A percentile compares a stretch with the other conserved stretches of the same genome.
phyloP scores from a whole-genome alignment of 2,797 vertebrate genomes.

The Amblyopsis hoosieri region DNA sequence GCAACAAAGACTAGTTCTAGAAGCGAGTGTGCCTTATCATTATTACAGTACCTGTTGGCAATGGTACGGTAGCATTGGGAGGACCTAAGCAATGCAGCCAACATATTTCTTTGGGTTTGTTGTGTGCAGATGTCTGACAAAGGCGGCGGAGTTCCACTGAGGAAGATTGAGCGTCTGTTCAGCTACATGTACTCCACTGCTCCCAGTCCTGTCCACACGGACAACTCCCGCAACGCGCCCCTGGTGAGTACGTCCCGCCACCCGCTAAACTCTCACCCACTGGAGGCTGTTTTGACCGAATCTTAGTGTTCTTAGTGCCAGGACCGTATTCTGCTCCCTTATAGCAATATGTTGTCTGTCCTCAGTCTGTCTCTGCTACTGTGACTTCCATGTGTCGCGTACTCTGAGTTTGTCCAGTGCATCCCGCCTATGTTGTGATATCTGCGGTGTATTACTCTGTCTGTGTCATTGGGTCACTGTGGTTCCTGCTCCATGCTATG shows the following conservation, averaged over 20 bases:
- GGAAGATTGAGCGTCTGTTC: conserved; percentile 92
- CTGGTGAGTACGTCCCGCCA: conserved; percentile 80
- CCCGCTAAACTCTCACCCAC: neutral
- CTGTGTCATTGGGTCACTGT: too few relatives aligned
- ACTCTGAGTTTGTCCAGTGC: too few relatives aligned
- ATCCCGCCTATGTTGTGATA: too few relatives aligned
- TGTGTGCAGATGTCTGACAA: conserved; percentile 88
- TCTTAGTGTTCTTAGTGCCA: too few relatives aligned
- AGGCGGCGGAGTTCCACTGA: conserved; percentile 94
- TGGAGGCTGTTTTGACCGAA: neutral
- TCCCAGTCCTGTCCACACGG: conserved; percentile 83
- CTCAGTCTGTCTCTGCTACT: too few relatives aligned
- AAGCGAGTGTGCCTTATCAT: neutral
- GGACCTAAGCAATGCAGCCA: neutral
- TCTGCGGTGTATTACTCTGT: too few relatives aligned
- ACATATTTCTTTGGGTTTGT: neutral
- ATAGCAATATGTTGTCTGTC: too few relatives aligned
- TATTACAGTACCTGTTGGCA: neutral
- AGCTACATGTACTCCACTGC: conserved; percentile 98
- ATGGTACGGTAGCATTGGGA: conserved; percentile 8
- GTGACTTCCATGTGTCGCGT: too few relatives aligned
- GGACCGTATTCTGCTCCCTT: too few relatives aligned
- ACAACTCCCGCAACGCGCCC: conserved; percentile 87
- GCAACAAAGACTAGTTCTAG: neutral
- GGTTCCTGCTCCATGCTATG: too few relatives aligned